Percentiles rank a stretch among this genome's conserved stretches.
Evolutionary conservation across 2,113 vertebrate species (phyloP).

Genomic region (Serinus canaria): DNA sequence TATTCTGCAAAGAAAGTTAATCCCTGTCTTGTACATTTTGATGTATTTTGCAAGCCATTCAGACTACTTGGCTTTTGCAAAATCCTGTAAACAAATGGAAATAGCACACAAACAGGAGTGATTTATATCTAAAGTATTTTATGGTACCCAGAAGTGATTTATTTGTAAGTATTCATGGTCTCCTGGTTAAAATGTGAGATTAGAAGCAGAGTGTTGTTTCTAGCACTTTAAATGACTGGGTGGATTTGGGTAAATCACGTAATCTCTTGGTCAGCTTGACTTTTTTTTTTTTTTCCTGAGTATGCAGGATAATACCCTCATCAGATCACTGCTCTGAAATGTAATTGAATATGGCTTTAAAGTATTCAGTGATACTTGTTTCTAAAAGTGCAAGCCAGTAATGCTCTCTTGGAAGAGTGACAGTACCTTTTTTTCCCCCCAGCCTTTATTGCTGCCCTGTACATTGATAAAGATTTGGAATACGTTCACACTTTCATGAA

Average conservation of each 20-base stretch:
- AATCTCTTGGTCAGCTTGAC: constrained; percentile 23
- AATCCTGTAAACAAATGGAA: constrained; percentile 43
- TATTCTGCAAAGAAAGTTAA: constrained; percentile 31
- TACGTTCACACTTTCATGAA: constrained; percentile 99
- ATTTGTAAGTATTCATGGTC: background rate
- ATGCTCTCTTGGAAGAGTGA: background rate
- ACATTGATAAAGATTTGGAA: constrained; percentile 97
- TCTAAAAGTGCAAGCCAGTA: background rate
- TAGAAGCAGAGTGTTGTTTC: constrained; percentile 3
- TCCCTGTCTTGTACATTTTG: background rate
- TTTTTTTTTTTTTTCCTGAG: background rate
- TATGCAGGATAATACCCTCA: background rate
- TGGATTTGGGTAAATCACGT: constrained; percentile 34
- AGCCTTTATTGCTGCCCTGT: constrained; percentile 98
- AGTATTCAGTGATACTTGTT: background rate
- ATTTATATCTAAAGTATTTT: constrained; percentile 18
- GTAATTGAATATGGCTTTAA: background rate
- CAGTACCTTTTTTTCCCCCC: background rate
- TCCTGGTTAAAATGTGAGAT: constrained; percentile 18
- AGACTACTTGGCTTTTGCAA: constrained; percentile 11
- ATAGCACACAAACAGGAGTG: background rate
- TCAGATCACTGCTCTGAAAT: background rate
- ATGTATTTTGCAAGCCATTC: constrained; percentile 18
- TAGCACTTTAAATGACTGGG: background rate
- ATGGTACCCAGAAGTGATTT: background rate